Evolutionary conservation across 2,113 vertebrate genomes (phyloP), one percentile per base, ranked within the genome.

Genomic region (Xyliphius kryptos): DNA sequence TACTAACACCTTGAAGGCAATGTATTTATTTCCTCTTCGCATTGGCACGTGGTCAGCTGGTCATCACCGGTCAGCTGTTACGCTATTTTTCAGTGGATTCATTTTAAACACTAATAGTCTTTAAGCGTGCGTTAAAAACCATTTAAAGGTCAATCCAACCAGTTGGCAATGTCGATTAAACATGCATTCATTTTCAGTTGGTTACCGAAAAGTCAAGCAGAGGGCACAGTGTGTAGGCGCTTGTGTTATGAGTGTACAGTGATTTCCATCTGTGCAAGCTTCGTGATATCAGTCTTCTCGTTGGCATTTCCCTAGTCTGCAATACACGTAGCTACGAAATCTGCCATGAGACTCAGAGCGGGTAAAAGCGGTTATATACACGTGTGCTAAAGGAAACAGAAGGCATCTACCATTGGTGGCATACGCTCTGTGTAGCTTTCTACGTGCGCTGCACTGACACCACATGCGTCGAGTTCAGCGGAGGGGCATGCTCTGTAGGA

Each of bases 401-500:
- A n/a, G n/a, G n/a, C n/a, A 6, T 41, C 8, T 32, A 16, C 1
- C 17, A n/a, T n/a, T n/a, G n/a, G n/a, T 51, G 46, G 10, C 63
- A 44, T 5, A 1, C 12, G 52, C 13, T 0, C 0, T 22, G 32
- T 46, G 64, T 16, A 66, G 37, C 14, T 47, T 60, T 63, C 21
- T 14, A 16, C 52, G n/a, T n/a, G 48, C 47, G n/a, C 5, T 37
- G 22, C 20, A 12, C 48, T 53, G 64, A 56, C 40, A 51, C 36
- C 1, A 0, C n/a, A n/a, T n/a, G n/a, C n/a, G 17, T 32, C 3
- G 22, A 62, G 73, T 67, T 74, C 65, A 74, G 11, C 6, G 48
- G 59, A 46, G 71, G 73, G 73, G 65, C 69, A 71, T 9, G 44
- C 19, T 66, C 21, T 44, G 62, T 47, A 53, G 50, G 68, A 63